phyloP scores from a whole-genome alignment of 2,797 vertebrate genomes.

The Labeo calbasu region DNA sequence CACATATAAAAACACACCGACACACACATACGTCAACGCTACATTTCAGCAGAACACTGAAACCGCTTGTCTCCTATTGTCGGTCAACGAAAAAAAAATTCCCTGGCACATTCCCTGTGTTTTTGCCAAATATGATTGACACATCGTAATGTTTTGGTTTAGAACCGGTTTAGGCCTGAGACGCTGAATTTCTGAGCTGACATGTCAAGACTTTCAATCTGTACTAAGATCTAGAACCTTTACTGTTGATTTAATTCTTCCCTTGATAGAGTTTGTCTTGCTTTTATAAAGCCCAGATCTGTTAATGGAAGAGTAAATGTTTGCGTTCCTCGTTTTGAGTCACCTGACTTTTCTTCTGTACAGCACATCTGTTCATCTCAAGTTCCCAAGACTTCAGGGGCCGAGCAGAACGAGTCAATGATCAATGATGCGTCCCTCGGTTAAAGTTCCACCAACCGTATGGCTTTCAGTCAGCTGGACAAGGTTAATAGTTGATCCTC shows the following conservation, averaged over 20 bases:
- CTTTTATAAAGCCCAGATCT: conserved; percentile 6
- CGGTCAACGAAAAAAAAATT: conserved; percentile 33
- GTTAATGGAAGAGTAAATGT: conserved; percentile 41
- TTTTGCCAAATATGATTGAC: conserved; percentile 30
- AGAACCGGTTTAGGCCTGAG: conserved; percentile 39
- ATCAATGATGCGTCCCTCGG: conserved; percentile 33
- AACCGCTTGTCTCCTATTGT: conserved; percentile 20
- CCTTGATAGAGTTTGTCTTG: background rate
- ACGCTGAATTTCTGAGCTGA: conserved; percentile 13
- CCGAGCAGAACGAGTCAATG: conserved; percentile 30
- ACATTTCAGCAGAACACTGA: background rate
- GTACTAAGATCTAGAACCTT: background rate
- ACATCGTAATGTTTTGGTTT: conserved; percentile 21
- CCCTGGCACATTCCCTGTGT: conserved; percentile 16
- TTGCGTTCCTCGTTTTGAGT: conserved; percentile 3
- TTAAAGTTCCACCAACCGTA: conserved; percentile 44
- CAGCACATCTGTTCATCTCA: conserved; percentile 35
- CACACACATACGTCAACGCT: conserved; percentile 7
- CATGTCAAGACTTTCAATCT: conserved; percentile 28
- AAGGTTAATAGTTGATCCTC: conserved; percentile 45
- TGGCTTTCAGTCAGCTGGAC: conserved; percentile 44
- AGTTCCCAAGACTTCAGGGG: conserved; percentile 23
- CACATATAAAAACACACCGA: conserved; percentile 7
- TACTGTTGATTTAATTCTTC: conserved; percentile 11
- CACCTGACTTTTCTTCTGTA: conserved; percentile 14